Conservation (phyloP, 2,797 vertebrate genomes). For the Enteromius unitaeniatus region DNA sequence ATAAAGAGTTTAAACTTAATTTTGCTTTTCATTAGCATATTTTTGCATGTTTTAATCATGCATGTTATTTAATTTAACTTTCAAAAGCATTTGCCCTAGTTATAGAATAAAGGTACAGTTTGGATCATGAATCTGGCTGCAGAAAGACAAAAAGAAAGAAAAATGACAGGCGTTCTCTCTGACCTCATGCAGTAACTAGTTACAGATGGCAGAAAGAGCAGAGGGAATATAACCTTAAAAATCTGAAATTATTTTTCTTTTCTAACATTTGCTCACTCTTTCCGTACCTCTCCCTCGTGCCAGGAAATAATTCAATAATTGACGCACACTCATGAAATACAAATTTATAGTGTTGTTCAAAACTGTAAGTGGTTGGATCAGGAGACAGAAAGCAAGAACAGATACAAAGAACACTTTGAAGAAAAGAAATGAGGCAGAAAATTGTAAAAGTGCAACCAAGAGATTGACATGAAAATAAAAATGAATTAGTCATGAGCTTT, state of each 20-base stretch:
- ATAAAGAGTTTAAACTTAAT: slow-evolving; percentile 17
- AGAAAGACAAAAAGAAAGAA: slow-evolving; percentile 53
- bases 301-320: slow-evolving; percentile 12
- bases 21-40: not conserved
- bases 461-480: not conserved
- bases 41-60: not conserved
- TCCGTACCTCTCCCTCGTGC: slow-evolving; percentile 66
- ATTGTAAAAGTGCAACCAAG: not conserved
- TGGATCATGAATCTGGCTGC: not conserved
- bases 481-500: slow-evolving; percentile 9
- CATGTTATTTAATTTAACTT: not conserved
- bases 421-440: slow-evolving; percentile 21
- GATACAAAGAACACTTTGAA: slow-evolving; percentile 53
- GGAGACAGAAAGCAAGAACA: slow-evolving; percentile 60
- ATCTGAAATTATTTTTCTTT: slow-evolving; percentile 68
- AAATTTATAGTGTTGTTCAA: slow-evolving; percentile 61
- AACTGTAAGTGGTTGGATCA: slow-evolving; percentile 53
- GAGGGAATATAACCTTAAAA: slow-evolving; percentile 59
- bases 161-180: slow-evolving; percentile 58
- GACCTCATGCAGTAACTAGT: slow-evolving; percentile 66
- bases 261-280: slow-evolving; percentile 61
- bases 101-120: not conserved
- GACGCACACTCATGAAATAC: slow-evolving; percentile 58
- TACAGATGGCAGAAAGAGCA: slow-evolving; percentile 65
- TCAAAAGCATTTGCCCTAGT: not conserved